Evolutionary conservation across 1,140 invertebrate species (phyloP), one percentile per base, ranked within the genome.

Genomic region (Capitella teleta): DNA sequence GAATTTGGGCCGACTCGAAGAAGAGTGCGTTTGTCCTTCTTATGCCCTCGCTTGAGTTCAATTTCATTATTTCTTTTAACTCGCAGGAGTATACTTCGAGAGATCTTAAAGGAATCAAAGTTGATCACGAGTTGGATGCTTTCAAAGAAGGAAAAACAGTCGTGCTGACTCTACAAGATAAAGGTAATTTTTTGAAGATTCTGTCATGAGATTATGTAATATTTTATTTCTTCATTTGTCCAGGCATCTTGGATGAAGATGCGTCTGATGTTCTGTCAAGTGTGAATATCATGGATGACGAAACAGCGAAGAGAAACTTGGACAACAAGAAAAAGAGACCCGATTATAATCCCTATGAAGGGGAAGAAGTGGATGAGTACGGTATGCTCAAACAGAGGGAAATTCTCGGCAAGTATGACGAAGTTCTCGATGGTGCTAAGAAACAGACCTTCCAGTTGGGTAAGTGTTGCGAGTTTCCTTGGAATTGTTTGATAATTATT

Each of bases 231-330:
- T n/a, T 51, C 34, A 37, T 40, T 30, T 47, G 59, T 61, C 19
- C 45, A 75, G 74, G 64, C 52, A 82, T 98, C 23, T 75, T 98
- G 25, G 85, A 91, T 55, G 86, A 92, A 43, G 82, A 75, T 48
- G 82, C 75, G 49, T 80, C 79, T 50, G 95, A 99, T 74, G 82
- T 89, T 14, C 76, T 98, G 21, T 81, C 97, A 21, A 98, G 98
- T 77, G 88, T 97, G 2, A 98, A 98, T 70, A 82, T 98, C 64
- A 64, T 90, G 0, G 94, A 98, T 65, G 81, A 93, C 61, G 94
- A 98, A 69, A 78, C 80, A 45, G 89, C 91, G 63, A 84, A 86
- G 59, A 86, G 85, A 75, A 96, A 92, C 78, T 74, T 87, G 38
- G 78, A 85, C 54, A 82, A 85, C 61, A 88, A 84, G 61, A 88